These are phyloP conservation scores for Meleagris gallopavo DNA, from an alignment of 2,113 vertebrate species.

Conservation along the genomic window DNA sequence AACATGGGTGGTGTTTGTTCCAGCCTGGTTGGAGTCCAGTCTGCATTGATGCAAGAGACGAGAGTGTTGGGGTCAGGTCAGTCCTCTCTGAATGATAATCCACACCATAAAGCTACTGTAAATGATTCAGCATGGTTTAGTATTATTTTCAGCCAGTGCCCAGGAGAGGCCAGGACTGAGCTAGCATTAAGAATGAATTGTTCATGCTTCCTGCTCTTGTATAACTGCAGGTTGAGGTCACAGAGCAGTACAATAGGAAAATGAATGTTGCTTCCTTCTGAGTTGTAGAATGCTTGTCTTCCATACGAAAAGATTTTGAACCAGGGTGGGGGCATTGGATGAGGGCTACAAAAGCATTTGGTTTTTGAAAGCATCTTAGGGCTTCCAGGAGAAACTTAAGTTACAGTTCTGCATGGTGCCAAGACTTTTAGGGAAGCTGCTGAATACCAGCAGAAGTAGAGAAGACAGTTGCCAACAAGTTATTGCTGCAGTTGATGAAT, in stretches of 20 bases:
- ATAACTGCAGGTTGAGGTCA: conserved; percentile 18
- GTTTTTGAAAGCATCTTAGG: conserved; percentile 19
- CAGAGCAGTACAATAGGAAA: background rate
- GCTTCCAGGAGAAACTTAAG: background rate
- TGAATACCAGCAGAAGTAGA: background rate
- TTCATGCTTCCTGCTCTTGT: conserved; percentile 28
- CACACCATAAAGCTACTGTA: conserved; percentile 53
- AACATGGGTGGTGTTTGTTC: conserved; percentile 7
- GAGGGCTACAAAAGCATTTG: background rate
- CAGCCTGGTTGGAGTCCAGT: background rate
- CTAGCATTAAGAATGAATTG: conserved; percentile 49
- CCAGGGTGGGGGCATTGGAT: background rate
- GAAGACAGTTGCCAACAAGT: background rate
- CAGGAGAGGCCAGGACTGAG: conserved; percentile 74
- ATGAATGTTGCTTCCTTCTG: background rate
- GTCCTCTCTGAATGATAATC: conserved; percentile 49
- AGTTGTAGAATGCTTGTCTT: background rate
- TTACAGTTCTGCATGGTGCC: background rate
- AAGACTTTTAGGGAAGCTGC: background rate
- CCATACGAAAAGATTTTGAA: conserved; percentile 5
- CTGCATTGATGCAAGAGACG: conserved; percentile 21
- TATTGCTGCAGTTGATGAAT: background rate
- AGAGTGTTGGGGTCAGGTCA: conserved; percentile 37
- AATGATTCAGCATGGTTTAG: conserved; percentile 56
- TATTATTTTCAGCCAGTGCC: conserved; percentile 73